Evolutionary conservation across 2,888 invertebrate species (phyloP), one percentile per base, ranked within the genome.

Genomic region (Pardosa pseudoannulata): DNA sequence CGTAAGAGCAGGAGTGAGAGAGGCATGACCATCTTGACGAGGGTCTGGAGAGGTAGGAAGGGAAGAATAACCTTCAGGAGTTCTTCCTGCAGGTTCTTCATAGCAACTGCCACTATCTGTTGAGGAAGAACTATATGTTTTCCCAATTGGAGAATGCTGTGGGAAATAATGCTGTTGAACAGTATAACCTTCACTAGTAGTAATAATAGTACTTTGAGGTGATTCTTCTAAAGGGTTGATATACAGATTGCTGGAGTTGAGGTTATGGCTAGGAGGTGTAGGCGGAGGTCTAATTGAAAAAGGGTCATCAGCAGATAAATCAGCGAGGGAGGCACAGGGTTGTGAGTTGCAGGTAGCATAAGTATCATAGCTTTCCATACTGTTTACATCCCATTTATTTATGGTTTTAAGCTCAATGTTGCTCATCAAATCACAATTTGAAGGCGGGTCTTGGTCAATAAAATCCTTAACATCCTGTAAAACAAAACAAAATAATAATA

Each of bases 321-420:
- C 88, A 39, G 87, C 88, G 16, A 79, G 89, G 90, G 96, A 96
- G 92, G 95, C 94, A 93, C 96, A 97, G 91, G 97, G 97, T 93
- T 97, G 97, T 91, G 98, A 97, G 93, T 97, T 96, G 93, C 98
- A 98, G 93, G 97, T 97, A 92, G 97, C 97, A 93, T 97, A 98
- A 90, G 98, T 98, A 93, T 98, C 98, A 91, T 97, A 95, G 93
- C 97, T 95, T 93, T 93, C 93, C 83, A 93, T 93, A 91, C 88
- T 88, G 39, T 78, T 86, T 19, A 88, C 87, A 31, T 88, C 88
- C 88, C 88, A 88, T 31, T 81, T 82, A 46, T 85, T 88, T 28
- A 88, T 87, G 23, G 88, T 79, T 74, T 88, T 88, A 83, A 88
- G 88, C 79, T 88, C 88, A 65, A 88, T 88, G 27, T 88, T 88